Percentiles rank a stretch among this genome's conserved stretches.
phyloP scores from a whole-genome alignment of 2,797 vertebrate genomes.

The Microchirus variegatus region DNA sequence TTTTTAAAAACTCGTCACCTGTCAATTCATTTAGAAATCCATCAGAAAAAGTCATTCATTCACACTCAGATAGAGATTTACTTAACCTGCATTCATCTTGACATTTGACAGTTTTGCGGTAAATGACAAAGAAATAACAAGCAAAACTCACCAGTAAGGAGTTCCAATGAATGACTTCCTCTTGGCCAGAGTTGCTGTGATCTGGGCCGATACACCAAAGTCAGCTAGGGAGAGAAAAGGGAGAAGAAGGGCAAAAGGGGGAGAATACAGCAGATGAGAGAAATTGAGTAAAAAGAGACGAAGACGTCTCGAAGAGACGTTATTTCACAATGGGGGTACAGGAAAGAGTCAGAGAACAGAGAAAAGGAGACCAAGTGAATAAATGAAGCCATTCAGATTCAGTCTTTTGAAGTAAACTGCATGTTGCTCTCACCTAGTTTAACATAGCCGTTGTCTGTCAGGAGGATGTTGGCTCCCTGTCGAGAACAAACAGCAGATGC shows the following conservation, averaged over 20 bases:
- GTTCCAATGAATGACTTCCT: conserved; percentile 99
- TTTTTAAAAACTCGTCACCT: no score
- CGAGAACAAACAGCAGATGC: conserved; percentile 45
- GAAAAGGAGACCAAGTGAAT: conserved; percentile 3
- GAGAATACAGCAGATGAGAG: background rate
- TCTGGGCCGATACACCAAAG: conserved; percentile 98
- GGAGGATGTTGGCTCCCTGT: conserved; percentile 97
- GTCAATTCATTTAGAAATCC: no score
- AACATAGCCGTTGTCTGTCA: conserved; percentile 97
- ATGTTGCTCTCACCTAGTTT: conserved; percentile 89
- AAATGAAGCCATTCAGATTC: conserved; percentile 26
- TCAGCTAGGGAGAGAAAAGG: conserved; percentile 81
- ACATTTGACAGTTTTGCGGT: background rate
- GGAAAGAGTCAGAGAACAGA: background rate
- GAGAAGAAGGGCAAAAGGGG: background rate
- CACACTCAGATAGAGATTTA: background rate
- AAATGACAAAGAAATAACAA: conserved; percentile 8
- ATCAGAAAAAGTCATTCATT: no score
- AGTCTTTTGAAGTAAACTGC: conserved; percentile 19
- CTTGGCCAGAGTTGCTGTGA: conserved; percentile 97
- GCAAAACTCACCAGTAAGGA: conserved; percentile 92
- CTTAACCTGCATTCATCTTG: background rate
- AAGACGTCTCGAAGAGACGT: background rate
- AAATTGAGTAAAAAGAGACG: background rate
- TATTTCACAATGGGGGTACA: background rate